phyloP scores from a whole-genome alignment of 1,140 invertebrate species.

The Glossosoma conforme region DNA sequence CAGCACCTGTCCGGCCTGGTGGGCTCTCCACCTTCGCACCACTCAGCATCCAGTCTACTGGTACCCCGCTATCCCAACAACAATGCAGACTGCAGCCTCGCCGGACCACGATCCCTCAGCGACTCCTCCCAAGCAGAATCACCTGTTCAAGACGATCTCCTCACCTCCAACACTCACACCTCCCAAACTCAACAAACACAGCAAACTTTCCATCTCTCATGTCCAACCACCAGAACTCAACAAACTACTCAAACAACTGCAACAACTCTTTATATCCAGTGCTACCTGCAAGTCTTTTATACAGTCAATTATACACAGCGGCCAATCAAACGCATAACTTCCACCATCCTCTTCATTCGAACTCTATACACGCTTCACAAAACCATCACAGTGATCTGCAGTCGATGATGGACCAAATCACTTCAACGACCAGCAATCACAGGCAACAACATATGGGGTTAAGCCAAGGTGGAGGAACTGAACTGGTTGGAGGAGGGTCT shows the following conservation, averaged over 20 bases:
- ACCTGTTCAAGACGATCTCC: slow-evolving; percentile 71
- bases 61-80: slow-evolving; percentile 55
- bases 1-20: slow-evolving; percentile 70
- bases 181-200: slow-evolving; percentile 45
- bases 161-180: slow-evolving; percentile 58
- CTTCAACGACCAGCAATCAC: slow-evolving; percentile 54
- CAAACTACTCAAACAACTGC: slow-evolving; percentile 53
- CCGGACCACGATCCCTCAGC: slow-evolving; percentile 65
- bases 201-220: slow-evolving; percentile 58
- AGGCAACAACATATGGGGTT: slow-evolving; percentile 53
- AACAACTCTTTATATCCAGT: slow-evolving; percentile 68
- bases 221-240: slow-evolving; percentile 45
- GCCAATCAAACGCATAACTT: slow-evolving; percentile 74
- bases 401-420: slow-evolving; percentile 66
- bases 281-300: slow-evolving; percentile 71
- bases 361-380: slow-evolving; percentile 56
- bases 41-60: slow-evolving; percentile 42
- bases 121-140: slow-evolving; percentile 78
- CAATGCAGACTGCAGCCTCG: slow-evolving; percentile 46
- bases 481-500: slow-evolving; percentile 56
- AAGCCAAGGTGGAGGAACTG: slow-evolving; percentile 44
- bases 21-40: slow-evolving; percentile 52
- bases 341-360: slow-evolving; percentile 60
- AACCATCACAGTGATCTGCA: slow-evolving; percentile 63
- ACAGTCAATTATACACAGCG: slow-evolving; percentile 75